phyloP scores from a whole-genome alignment of 2,113 vertebrate species.

The Ahaetulla prasina region DNA sequence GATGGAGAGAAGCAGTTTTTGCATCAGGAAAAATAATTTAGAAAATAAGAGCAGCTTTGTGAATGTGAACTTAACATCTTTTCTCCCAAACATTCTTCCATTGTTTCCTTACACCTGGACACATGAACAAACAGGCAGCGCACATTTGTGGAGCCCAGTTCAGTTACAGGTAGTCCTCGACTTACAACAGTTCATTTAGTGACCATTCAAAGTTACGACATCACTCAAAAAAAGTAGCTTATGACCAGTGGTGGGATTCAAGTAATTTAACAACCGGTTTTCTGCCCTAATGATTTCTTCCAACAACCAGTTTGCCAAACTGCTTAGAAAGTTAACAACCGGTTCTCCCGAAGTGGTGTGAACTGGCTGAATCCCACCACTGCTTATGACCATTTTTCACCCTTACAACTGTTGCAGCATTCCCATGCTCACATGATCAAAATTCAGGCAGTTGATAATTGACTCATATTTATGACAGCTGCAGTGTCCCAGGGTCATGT shows the following conservation, averaged over 20 bases:
- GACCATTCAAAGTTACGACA: background rate
- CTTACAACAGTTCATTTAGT: background rate
- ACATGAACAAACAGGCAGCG: background rate
- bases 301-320: too few species aligned
- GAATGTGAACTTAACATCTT: background rate
- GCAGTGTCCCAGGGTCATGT: background rate
- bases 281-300: too few species aligned
- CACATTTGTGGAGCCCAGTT: background rate
- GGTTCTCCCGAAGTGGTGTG: too few species aligned
- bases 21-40: background rate
- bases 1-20: background rate
- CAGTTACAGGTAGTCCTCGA: background rate
- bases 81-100: background rate
- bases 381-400: background rate
- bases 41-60: background rate
- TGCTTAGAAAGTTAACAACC: too few species aligned
- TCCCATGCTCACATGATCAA: background rate
- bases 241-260: too few species aligned
- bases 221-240: background rate
- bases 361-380: too few species aligned
- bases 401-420: background rate
- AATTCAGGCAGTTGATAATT: background rate
- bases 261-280: too few species aligned
- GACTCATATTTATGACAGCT: background rate
- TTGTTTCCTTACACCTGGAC: background rate